Evolutionary conservation across 2,113 vertebrate genomes (phyloP).

Genomic region (Recurvirostra avosetta): DNA sequence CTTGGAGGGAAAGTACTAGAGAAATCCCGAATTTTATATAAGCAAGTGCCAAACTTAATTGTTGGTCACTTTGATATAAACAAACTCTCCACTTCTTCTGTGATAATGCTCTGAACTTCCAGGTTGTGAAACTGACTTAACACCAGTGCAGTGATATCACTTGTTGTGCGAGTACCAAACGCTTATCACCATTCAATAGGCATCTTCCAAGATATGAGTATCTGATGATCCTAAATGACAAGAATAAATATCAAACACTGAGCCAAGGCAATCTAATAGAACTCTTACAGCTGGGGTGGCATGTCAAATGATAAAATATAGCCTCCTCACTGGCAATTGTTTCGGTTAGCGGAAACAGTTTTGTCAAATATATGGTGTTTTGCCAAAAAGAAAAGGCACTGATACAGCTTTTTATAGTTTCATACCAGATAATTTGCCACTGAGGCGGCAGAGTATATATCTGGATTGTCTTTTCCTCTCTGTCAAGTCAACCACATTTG

Average conservation of each 20-base stretch:
- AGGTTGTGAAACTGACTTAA: background rate
- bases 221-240: background rate
- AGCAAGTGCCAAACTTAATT: background rate
- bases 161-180: background rate
- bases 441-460: background rate
- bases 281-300: background rate
- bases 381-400: background rate
- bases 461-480: background rate
- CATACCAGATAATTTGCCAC: background rate
- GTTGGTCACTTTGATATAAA: background rate
- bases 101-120: background rate
- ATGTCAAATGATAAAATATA: background rate
- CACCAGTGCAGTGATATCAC: background rate
- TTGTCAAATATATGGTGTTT: background rate
- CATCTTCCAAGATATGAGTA: background rate
- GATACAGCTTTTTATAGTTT: background rate
- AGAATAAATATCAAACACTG: background rate
- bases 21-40: background rate
- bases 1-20: background rate
- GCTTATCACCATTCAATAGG: background rate
- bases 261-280: background rate
- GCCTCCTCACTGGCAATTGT: background rate
- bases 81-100: background rate
- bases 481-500: background rate
- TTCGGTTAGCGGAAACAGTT: background rate